Evolutionary conservation across 1,140 invertebrate species (phyloP).

Genomic region (Chlorops oryzae): DNA sequence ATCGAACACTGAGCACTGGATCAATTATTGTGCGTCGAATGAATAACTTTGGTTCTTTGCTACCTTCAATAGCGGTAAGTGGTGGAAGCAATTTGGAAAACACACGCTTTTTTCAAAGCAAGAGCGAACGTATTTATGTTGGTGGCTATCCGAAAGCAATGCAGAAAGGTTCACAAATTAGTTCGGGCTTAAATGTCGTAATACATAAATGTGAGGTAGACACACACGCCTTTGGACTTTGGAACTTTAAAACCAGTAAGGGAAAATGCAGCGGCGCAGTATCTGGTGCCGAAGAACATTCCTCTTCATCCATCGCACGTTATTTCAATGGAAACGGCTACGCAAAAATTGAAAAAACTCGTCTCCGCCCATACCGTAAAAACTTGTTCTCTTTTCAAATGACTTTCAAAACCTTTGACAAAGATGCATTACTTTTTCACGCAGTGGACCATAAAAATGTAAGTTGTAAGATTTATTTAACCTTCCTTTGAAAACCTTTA

Average conservation of each 20-base stretch:
- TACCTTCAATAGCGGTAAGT: conserved; percentile 20
- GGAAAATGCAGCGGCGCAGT: conserved; percentile 57
- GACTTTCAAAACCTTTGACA: conserved; percentile 79
- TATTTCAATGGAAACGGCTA: conserved; percentile 76
- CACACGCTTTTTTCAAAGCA: conserved; percentile 39
- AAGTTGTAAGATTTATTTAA: conserved; percentile 20
- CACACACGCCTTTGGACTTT: conserved; percentile 72
- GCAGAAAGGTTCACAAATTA: conserved; percentile 45
- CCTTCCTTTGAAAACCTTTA: background rate
- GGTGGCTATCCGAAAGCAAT: conserved; percentile 51
- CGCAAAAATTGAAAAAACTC: conserved; percentile 59
- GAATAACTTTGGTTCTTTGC: conserved; percentile 38
- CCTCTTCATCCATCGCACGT: conserved; percentile 29
- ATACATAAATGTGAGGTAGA: conserved; percentile 72
- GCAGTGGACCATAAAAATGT: conserved; percentile 66
- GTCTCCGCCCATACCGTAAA: conserved; percentile 59
- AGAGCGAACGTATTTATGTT: conserved; percentile 53
- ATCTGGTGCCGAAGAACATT: conserved; percentile 37
- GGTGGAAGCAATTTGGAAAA: conserved; percentile 36
- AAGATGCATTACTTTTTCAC: conserved; percentile 80
- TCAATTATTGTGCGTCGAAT: conserved; percentile 40
- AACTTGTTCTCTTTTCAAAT: conserved; percentile 71
- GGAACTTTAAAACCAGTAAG: conserved; percentile 69
- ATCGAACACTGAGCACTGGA: conserved; percentile 51
- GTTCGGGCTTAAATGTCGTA: conserved; percentile 62